phyloP scores from a whole-genome alignment of 2,888 invertebrate species.

The Hydropsyche betteni region DNA sequence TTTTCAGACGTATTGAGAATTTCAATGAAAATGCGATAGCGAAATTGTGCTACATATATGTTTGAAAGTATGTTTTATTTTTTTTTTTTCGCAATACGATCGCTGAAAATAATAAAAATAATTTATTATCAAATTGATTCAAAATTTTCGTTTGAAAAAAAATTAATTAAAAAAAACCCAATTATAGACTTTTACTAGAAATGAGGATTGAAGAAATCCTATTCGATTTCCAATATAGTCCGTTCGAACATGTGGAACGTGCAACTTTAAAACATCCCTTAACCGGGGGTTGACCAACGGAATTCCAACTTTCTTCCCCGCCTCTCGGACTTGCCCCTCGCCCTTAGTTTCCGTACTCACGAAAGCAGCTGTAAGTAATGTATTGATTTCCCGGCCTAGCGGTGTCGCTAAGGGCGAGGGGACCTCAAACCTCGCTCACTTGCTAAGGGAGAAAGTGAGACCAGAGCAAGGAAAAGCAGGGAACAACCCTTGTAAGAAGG shows the following conservation, averaged over 20 bases:
- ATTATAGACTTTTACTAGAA: neutral
- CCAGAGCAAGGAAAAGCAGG: constrained; percentile 33
- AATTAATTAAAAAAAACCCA: neutral
- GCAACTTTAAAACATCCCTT: constrained; percentile 1
- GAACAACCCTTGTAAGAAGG: constrained; percentile 43
- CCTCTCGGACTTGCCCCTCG: constrained; percentile 7
- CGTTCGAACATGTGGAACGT: too few relatives aligned
- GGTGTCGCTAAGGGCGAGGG: constrained; percentile 42
- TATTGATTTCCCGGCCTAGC: constrained; percentile 49
- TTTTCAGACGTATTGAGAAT: too few relatives aligned
- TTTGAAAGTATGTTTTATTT: too few relatives aligned
- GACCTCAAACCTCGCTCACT: constrained; percentile 16
- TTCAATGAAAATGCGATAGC: too few relatives aligned
- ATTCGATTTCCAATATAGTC: neutral
- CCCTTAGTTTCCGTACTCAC: constrained; percentile 7
- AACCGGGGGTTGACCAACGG: constrained; percentile 23
- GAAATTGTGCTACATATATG: too few relatives aligned
- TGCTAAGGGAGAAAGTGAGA: constrained; percentile 31
- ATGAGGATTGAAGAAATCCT: neutral
- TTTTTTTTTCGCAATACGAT: too few relatives aligned
- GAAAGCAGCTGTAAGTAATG: constrained; percentile 52
- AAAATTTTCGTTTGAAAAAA: neutral
- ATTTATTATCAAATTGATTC: too few relatives aligned
- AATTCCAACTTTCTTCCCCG: constrained; percentile 5
- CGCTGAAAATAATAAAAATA: too few relatives aligned